Evolutionary conservation across 2,113 vertebrate species (phyloP).

Genomic region (Phylloscopus whistleri): DNA sequence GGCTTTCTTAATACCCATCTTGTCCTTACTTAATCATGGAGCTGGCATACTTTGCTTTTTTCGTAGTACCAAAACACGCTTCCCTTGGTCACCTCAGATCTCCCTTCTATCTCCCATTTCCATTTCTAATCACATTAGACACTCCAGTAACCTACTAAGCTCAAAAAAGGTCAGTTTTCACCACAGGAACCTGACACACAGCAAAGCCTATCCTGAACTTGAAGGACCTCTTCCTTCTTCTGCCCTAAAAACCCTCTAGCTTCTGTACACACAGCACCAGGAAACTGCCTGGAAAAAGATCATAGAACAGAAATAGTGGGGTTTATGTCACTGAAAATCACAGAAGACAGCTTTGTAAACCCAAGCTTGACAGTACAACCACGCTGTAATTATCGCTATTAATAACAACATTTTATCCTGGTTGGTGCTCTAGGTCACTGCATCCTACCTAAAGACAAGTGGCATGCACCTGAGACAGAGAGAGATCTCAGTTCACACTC

Average conservation of each 20-base stretch:
- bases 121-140: neutral
- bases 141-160: neutral
- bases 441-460: neutral
- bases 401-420: neutral
- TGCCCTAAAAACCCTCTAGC: neutral
- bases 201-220: neutral
- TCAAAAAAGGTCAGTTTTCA: neutral
- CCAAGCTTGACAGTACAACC: neutral
- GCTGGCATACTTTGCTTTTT: neutral
- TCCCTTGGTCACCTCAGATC: neutral
- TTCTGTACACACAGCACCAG: neutral
- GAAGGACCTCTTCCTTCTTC: neutral
- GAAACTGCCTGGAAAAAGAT: neutral
- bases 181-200: neutral
- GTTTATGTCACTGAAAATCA: neutral
- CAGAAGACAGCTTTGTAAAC: neutral
- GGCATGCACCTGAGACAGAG: neutral
- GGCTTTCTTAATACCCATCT: neutral
- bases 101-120: neutral
- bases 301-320: accelerated
- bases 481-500: neutral
- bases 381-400: neutral
- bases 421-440: neutral
- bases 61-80: neutral
- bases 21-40: neutral